phyloP scores from a whole-genome alignment of 2,113 vertebrate genomes.

The Neodon shergylaensis region DNA sequence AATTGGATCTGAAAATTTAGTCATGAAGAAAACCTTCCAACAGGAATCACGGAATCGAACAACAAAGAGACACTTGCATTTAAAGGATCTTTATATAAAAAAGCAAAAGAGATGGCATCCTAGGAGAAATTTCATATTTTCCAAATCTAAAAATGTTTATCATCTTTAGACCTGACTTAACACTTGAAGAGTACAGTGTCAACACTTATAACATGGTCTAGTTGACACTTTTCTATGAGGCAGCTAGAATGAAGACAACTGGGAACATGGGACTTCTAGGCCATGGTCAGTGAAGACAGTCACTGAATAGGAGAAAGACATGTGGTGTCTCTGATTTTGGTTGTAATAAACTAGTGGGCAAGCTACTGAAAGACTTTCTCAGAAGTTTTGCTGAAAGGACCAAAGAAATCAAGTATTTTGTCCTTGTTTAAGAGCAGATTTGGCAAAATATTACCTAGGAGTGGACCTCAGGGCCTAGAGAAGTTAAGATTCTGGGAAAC shows the following conservation, averaged over 20 bases:
- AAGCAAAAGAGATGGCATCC: background rate
- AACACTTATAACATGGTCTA: background rate
- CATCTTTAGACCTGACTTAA: background rate
- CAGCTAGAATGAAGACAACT: background rate
- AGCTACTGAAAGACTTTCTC: background rate
- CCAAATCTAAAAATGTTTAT: background rate
- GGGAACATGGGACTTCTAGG: background rate
- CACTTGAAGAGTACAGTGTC: background rate
- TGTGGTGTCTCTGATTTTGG: background rate
- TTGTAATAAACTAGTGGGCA: background rate
- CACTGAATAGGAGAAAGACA: background rate
- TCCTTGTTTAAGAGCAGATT: background rate
- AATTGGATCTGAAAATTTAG: background rate
- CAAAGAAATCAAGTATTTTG: no score
- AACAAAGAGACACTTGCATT: background rate
- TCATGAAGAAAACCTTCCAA: background rate
- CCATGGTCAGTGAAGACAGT: background rate
- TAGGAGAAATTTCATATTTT: background rate
- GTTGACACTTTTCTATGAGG: background rate
- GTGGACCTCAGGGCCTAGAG: fast-evolving
- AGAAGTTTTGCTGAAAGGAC: background rate
- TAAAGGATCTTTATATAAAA: background rate
- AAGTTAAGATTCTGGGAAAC: background rate
- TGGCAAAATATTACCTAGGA: background rate
- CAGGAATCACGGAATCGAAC: background rate